Conservation (phyloP, 1,140 invertebrate genomes). For the Nomia melanderi region DNA sequence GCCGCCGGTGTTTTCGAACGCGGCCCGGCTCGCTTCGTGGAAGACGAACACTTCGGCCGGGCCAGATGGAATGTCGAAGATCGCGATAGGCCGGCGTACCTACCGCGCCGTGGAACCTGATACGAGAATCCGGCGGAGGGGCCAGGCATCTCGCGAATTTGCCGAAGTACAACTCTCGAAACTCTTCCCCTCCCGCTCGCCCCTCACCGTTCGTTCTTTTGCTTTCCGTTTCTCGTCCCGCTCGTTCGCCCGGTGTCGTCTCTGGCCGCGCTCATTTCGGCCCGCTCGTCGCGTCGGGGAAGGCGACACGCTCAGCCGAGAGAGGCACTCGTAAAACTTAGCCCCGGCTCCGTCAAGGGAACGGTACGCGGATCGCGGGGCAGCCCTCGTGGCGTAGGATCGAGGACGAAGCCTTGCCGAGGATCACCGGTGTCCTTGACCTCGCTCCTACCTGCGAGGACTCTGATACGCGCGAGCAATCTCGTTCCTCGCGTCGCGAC, state of each 20-base stretch:
- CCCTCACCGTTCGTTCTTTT: neutral
- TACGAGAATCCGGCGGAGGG: conserved; percentile 52
- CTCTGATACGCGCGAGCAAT: neutral
- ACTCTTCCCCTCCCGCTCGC: neutral
- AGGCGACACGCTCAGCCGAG: conserved; percentile 19
- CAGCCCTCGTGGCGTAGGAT: conserved; percentile 15
- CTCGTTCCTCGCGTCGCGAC: neutral
- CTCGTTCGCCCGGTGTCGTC: too few relatives aligned
- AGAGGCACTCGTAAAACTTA: conserved; percentile 59
- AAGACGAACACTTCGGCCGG: conserved; percentile 62
- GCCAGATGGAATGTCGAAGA: conserved; percentile 74
- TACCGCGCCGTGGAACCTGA: conserved; percentile 71
- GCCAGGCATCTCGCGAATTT: conserved; percentile 62
- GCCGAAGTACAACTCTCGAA: conserved; percentile 52
- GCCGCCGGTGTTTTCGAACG: neutral
- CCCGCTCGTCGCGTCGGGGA: conserved; percentile 18
- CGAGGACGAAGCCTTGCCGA: conserved; percentile 2
- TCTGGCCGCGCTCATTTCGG: conserved; percentile 33
- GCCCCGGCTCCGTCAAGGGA: conserved; percentile 42
- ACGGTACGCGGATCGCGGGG: neutral
- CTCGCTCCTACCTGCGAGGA: conserved; percentile 9
- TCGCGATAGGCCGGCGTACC: conserved; percentile 67
- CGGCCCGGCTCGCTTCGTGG: conserved; percentile 38
- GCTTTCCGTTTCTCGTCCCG: neutral
- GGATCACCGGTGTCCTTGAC: conserved; percentile 50